Evolutionary conservation across 2,113 vertebrate species (phyloP), one percentile per base, ranked within the genome.

Genomic region (Tautogolabrus adspersus): DNA sequence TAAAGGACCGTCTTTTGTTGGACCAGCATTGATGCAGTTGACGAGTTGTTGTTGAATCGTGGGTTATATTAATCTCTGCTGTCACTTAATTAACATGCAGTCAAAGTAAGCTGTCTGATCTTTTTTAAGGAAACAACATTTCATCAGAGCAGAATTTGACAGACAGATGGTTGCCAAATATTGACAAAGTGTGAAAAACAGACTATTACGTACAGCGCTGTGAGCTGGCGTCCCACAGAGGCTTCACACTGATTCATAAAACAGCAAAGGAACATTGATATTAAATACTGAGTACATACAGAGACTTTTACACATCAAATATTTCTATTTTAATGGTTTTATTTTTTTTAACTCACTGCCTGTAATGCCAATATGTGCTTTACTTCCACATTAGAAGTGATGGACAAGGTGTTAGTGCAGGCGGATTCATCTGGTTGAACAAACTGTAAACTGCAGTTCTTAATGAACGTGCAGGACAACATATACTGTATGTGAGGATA

Each of bases 151-250:
- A 66, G 0, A 34, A 47, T 70, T 54, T 82, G 84, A 86, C 1
- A 8, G 87, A 84, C 81, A 76, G 75, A 47, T 2, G 26, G 66
- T 75, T 66, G 73, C 34, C 42, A 80, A 71, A 82, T 75, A 79
- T 47, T 87, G 84, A 89, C 78, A 84, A 73, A 66, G 87, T 85
- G 82, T 83, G 79, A 85, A 85, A 77, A 72, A 66, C 66, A 38
- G 66, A 59, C 72, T 66, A 72, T 87, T 77, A 82, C 54, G 66
- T 57, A 6, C 49, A 19, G 62, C 12, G 34, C 23, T 65, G 19
- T n/a, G 60, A 79, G 79, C 79, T 10, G 56, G 6, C 37, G 52
- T 79, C 80, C 66, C 71, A 10, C 62, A 16, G 22, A 56, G 67
- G 4, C 61, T 40, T 55, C 72, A 44, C 46, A 30, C 18, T 58